Evolutionary conservation across 2,113 vertebrate species (phyloP), one percentile per base, ranked within the genome.

Genomic region (Acanthisitta chloris): DNA sequence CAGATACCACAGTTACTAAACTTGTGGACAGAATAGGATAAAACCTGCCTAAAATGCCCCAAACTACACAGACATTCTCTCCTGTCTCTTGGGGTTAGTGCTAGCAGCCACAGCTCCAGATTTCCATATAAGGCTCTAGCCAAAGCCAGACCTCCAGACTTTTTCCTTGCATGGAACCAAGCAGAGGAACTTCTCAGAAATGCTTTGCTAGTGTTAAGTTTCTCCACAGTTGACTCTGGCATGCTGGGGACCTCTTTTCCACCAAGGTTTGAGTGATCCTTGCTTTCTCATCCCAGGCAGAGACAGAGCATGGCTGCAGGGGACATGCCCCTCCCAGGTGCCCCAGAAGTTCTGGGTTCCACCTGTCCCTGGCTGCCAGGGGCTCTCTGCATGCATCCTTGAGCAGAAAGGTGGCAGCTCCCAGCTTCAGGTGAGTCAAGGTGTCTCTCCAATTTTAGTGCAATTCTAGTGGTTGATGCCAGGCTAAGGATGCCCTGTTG

Each of bases 341-440:
- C 8, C 31, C 10, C 26, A 33, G 6, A 67, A 82, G 8, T 36
- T 29, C 78, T 48, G 40, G 3, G 4, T 42, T 33, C 18, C 25
- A 57, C 51, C 38, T 40, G 51, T 6, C 8, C 20, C 28, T 64
- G 49, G 26, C 10, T 86, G 40, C 26, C 31, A 65, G 42, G 31
- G 36, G 17, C 19, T 70, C 20, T 12, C 16, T 1, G 0, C 12
- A 10, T 7, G 7, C 2, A 0, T 40, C 25, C 57, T 65, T 61
- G 36, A 65, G 36, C 26, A 61, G 59, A 80, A 65, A 82, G 19
- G 23, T 42, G 29, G 45, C 23, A 67, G n/a, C 9, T 85, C 9
- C 36, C 2, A 2, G 12, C 20, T 1, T 59, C 38, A 15, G 51
- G 57, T 57, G 54, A 45, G 14, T 17, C 23, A 62, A 88, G 31